Base-by-base conservation (phyloP, 1,140 invertebrate species). In the Halictus rubicundus region DNA sequence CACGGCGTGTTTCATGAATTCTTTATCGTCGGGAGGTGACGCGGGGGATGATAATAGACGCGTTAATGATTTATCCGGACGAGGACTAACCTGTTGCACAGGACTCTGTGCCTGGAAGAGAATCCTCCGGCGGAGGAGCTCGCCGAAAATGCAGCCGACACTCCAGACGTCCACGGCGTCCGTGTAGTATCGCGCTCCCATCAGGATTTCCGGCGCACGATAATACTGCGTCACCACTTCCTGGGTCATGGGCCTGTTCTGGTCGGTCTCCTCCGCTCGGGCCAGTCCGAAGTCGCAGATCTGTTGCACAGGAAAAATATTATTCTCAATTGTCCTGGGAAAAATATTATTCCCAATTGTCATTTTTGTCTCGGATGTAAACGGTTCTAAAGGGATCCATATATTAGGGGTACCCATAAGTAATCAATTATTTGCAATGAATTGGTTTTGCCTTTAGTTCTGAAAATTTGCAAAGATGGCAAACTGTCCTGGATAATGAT, bases 171-270 rank as follows among this genome's bases (percentile, higher is more conserved):
- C 99, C 54, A 99, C 98, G 0, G 98, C 97, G 14, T 97, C 97
- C 32, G 98, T 98, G 93, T 99, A 99, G 93, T 99, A 99, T 86
- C 97, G 96, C 7, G 99, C 98, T 42, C 99, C 99, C 96, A 99
- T 98, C 32, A 99, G 94, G 85, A 99, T 97, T 94, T 99, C 99
- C 21, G 99, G 99, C 7, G 99, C 99, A 78, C 99, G 95, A 93
- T 99, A 99, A 94, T 99, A 99, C 93, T 99, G 99, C 70, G 98
- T 99, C 68, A 99, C 98, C 68, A 99, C 98, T 94, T 99, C 99
- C 94, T 99, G 99, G 46, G 99, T 99, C 98, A 99, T 99, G 90
- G 98, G 96, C 92, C 97, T 96, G 83, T 95, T 96, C 88, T 96
- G 95, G 89, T 99, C 98, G 0, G 97, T 97, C 90, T 99, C 98